phyloP scores from a whole-genome alignment of 1,140 invertebrate genomes.

The Fragariocoptes setiger region DNA sequence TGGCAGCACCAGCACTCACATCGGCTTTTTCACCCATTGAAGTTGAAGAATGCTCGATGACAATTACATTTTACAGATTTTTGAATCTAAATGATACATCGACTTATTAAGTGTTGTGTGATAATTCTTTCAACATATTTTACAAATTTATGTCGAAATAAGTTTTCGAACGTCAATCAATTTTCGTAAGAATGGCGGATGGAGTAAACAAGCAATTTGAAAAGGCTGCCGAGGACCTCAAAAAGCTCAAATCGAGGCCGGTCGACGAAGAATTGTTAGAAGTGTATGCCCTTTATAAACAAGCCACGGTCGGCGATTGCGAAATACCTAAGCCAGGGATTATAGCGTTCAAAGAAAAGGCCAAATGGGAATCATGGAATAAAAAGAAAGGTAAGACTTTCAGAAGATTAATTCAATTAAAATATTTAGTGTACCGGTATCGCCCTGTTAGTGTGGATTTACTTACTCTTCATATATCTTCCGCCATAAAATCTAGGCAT shows the following conservation, averaged over 20 bases:
- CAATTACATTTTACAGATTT: too few species aligned
- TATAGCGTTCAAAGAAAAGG: constrained; percentile 73
- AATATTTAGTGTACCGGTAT: neutral
- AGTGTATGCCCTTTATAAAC: constrained; percentile 58
- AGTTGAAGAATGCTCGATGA: too few species aligned
- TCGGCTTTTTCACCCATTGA: too few species aligned
- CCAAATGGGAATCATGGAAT: constrained; percentile 83
- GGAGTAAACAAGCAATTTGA: constrained; percentile 32
- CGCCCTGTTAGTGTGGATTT: neutral
- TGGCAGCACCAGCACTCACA: too few species aligned
- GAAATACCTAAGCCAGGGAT: constrained; percentile 59
- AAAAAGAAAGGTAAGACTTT: constrained; percentile 38
- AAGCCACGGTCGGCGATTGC: constrained; percentile 47
- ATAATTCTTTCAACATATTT: too few species aligned
- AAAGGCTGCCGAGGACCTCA: constrained; percentile 47
- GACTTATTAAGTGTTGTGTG: too few species aligned
- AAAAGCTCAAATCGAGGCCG: constrained; percentile 38
- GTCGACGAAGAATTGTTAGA: constrained; percentile 45
- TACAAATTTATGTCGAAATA: too few species aligned
- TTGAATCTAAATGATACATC: too few species aligned
- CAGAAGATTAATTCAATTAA: neutral
- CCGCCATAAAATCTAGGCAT: constrained; percentile 14
- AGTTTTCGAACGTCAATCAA: too few species aligned
- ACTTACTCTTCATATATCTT: neutral
- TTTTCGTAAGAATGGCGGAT: too few species aligned